Conservation (phyloP, 2,113 vertebrate genomes). For the Sitta europaea region DNA sequence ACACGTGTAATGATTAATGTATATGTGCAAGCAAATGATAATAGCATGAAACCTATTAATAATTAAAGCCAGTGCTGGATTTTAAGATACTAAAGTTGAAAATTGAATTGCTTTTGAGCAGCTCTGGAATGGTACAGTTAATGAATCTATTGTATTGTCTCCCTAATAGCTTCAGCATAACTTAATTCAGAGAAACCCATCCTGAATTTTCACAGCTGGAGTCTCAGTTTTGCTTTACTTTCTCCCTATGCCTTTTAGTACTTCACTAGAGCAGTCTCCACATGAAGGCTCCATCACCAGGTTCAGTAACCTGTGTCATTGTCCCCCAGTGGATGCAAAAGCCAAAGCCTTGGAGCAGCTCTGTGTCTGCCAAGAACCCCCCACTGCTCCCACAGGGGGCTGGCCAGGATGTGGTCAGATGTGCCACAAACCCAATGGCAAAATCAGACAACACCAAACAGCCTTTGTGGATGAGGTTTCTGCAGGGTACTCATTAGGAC, state of each 20-base stretch:
- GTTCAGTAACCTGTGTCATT: not conserved
- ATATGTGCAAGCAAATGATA: constrained; percentile 22
- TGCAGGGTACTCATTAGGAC: not conserved
- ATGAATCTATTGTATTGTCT: not conserved
- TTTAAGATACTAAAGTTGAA: not conserved
- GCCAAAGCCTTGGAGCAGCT: not conserved
- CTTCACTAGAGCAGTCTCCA: not conserved
- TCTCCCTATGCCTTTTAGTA: not conserved
- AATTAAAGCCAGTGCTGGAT: constrained; percentile 6
- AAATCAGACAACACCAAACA: not conserved
- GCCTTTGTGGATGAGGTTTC: not conserved
- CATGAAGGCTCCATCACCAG: not conserved
- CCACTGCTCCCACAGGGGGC: not conserved
- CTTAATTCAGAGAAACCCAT: constrained; percentile 3
- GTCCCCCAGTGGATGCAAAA: not conserved
- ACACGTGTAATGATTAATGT: constrained; percentile 23
- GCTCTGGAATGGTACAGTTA: not conserved
- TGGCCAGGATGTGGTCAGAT: not conserved
- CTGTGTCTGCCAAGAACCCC: fast-evolving
- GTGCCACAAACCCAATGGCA: not conserved
- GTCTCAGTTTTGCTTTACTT: not conserved
- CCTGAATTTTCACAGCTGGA: not conserved
- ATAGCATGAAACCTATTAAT: constrained; percentile 10
- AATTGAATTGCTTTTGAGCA: constrained; percentile 12
- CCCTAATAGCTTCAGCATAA: not conserved